Percentiles rank a stretch among this genome's conserved stretches.
These are phyloP conservation scores for Latrodectus elegans DNA, from an alignment of 2,888 invertebrate genomes.

Conservation along the genomic window DNA sequence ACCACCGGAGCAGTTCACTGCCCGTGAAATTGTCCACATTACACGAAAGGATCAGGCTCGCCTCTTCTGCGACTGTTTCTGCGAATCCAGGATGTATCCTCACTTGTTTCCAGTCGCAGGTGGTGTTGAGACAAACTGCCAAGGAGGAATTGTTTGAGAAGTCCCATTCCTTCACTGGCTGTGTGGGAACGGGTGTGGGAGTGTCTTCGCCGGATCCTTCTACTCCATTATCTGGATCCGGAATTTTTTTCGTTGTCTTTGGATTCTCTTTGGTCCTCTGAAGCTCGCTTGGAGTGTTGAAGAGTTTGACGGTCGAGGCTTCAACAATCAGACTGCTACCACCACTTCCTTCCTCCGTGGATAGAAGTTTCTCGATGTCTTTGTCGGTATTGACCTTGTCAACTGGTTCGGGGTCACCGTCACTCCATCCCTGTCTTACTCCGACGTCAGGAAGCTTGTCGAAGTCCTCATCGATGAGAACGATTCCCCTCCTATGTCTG, in stretches of 20 bases:
- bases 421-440: constrained; percentile 36
- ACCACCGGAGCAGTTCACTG: constrained; percentile 13
- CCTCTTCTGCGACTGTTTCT: constrained; percentile 29
- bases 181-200: background rate
- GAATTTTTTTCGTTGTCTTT: background rate
- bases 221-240: background rate
- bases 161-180: background rate
- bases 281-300: background rate
- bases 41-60: constrained; percentile 33
- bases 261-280: background rate
- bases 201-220: constrained; percentile 44
- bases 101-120: constrained; percentile 20
- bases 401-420: background rate
- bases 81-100: constrained; percentile 6
- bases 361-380: background rate
- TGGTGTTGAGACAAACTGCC: constrained; percentile 11
- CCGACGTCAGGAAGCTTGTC: constrained; percentile 35
- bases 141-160: background rate
- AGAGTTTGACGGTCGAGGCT: background rate
- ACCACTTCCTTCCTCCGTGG: constrained; percentile 22
- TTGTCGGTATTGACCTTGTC: background rate
- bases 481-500: constrained; percentile 39
- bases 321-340: constrained; percentile 7
- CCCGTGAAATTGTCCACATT: background rate
- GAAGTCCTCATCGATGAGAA: constrained; percentile 55